phyloP scores from a whole-genome alignment of 2,888 invertebrate genomes.

The Oligia latruncula region DNA sequence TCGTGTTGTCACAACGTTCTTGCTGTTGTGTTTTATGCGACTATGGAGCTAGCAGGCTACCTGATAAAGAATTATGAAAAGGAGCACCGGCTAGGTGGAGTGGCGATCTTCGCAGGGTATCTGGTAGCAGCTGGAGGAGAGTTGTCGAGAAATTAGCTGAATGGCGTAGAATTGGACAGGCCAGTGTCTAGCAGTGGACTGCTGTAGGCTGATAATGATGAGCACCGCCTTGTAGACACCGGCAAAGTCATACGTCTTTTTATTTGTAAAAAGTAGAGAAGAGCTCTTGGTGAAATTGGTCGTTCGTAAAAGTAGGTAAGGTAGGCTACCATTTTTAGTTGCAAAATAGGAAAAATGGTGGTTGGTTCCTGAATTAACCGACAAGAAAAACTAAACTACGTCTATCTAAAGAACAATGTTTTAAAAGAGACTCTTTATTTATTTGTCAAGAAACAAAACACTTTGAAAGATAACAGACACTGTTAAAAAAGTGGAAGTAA shows the following conservation, averaged over 20 bases:
- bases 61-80: not conserved
- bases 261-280: not conserved
- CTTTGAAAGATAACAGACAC: conserved; percentile 32
- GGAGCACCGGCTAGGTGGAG: not conserved
- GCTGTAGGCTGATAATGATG: not conserved
- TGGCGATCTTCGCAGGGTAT: not conserved
- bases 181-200: not conserved
- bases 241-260: not conserved
- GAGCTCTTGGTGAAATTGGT: not conserved
- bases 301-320: not conserved
- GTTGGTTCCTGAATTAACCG: not conserved
- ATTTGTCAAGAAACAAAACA: conserved; percentile 37
- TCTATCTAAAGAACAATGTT: not conserved
- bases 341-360: not conserved
- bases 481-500: conserved; percentile 38
- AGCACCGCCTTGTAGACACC: not conserved
- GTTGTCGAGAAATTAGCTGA: not conserved
- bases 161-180: not conserved
- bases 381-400: not conserved
- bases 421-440: conserved; percentile 18
- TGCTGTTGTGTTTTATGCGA: not conserved
- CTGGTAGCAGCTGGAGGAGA: not conserved
- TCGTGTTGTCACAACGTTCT: not conserved
- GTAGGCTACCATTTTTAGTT: not conserved
- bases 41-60: not conserved